Evolutionary conservation across 2,797 vertebrate species (phyloP).

Genomic region (Hapalemur alaotrensis): DNA sequence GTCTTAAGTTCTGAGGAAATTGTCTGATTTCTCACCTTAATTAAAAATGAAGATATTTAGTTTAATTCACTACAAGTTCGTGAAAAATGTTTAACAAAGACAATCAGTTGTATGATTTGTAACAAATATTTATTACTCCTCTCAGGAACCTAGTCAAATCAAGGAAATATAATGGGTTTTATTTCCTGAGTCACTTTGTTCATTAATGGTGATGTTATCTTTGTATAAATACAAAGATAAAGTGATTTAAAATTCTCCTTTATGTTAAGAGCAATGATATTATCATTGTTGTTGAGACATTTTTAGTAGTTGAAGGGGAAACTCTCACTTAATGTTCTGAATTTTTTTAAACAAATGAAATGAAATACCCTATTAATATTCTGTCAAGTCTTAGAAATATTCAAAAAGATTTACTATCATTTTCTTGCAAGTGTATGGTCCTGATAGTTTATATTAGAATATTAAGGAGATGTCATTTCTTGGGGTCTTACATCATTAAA

Average conservation of each 20-base stretch:
- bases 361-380: background rate
- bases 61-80: background rate
- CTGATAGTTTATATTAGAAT: background rate
- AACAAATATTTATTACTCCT: slow-evolving; percentile 28
- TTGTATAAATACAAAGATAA: background rate
- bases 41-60: background rate
- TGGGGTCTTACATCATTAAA: background rate
- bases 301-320: background rate
- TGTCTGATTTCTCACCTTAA: background rate
- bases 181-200: background rate
- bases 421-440: background rate
- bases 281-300: background rate
- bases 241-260: background rate
- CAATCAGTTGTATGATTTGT: background rate
- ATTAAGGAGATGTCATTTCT: background rate
- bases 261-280: background rate
- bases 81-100: background rate
- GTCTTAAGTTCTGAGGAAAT: background rate
- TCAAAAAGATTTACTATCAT: background rate
- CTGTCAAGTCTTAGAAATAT: background rate
- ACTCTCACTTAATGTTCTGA: background rate
- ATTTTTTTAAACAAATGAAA: slow-evolving; percentile 16
- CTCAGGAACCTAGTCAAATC: background rate
- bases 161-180: background rate
- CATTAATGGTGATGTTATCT: background rate